Conservation (phyloP, 2,113 vertebrate species). For the Microcebus ravelobensis region DNA sequence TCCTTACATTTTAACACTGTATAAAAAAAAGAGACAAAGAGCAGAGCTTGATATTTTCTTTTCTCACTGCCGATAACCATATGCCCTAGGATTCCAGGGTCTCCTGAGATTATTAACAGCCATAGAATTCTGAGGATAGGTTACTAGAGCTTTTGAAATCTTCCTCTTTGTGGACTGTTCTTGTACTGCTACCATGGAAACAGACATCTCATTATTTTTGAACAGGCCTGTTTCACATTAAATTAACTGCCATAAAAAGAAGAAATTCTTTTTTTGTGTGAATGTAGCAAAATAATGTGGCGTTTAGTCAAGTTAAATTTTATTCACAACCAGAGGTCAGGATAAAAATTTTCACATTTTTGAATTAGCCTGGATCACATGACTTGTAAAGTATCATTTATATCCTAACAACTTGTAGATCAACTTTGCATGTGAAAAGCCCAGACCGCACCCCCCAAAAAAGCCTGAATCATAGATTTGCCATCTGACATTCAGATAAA, state of each 20-base stretch:
- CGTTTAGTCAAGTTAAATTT: conserved; percentile 40
- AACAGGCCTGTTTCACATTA: conserved; percentile 45
- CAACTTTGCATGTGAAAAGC: background rate
- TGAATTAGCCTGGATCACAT: background rate
- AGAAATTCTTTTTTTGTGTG: conserved; percentile 39
- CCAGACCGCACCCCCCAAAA: background rate
- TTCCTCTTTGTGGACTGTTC: conserved; percentile 4
- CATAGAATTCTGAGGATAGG: background rate
- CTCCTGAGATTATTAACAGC: conserved; percentile 34
- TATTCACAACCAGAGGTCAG: background rate
- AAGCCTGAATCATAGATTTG: background rate
- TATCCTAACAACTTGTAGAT: background rate
- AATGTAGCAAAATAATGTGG: conserved; percentile 22
- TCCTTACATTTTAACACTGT: background rate
- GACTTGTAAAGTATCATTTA: background rate
- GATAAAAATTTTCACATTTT: conserved; percentile 55
- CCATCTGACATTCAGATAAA: conserved; percentile 21
- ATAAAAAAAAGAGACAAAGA: background rate
- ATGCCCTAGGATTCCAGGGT: background rate
- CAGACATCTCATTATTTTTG: conserved; percentile 57
- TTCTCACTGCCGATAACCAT: background rate
- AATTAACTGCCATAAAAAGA: conserved; percentile 41
- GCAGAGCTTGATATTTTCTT: background rate
- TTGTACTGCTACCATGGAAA: conserved; percentile 52
- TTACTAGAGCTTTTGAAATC: conserved; percentile 52